A percentile compares a stretch with the other conserved stretches of the same genome.
These are phyloP conservation scores for Saguinus midas DNA, from an alignment of 2,113 vertebrate genomes.

Conservation along the genomic window DNA sequence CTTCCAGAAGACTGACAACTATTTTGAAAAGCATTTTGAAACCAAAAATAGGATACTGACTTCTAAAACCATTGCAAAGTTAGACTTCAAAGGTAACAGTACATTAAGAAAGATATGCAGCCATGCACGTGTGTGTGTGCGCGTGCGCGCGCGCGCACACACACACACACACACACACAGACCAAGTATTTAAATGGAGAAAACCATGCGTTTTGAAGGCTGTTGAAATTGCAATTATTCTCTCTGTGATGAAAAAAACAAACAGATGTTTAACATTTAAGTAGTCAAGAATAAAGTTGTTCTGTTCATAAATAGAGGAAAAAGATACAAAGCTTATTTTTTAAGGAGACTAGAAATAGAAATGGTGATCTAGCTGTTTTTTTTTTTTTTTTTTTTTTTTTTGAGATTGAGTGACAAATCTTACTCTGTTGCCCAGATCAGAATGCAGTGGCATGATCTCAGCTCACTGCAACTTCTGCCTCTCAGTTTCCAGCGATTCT, in stretches of 20 bases:
- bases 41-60: not conserved
- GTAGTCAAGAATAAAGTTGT: not conserved
- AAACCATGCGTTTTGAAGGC: not conserved
- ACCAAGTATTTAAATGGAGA: not conserved
- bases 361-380: not conserved
- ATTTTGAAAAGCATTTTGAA: not conserved
- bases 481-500: too few relatives aligned
- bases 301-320: not conserved
- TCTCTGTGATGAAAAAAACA: not conserved
- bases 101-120: not conserved
- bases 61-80: not conserved
- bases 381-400: not conserved
- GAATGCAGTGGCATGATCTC: too few relatives aligned
- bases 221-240: not conserved
- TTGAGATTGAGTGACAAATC: too few relatives aligned
- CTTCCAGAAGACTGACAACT: not conserved
- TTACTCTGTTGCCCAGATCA: too few relatives aligned
- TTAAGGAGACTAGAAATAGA: not conserved
- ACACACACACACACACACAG: not conserved
- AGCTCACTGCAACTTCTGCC: too few relatives aligned
- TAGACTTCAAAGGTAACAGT: not conserved
- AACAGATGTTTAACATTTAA: not conserved
- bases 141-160: rapidly evolving
- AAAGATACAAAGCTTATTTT: not conserved
- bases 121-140: rapidly evolving